Evolutionary conservation across 1,140 invertebrate species (phyloP).

Genomic region (Tachypleus tridentatus): DNA sequence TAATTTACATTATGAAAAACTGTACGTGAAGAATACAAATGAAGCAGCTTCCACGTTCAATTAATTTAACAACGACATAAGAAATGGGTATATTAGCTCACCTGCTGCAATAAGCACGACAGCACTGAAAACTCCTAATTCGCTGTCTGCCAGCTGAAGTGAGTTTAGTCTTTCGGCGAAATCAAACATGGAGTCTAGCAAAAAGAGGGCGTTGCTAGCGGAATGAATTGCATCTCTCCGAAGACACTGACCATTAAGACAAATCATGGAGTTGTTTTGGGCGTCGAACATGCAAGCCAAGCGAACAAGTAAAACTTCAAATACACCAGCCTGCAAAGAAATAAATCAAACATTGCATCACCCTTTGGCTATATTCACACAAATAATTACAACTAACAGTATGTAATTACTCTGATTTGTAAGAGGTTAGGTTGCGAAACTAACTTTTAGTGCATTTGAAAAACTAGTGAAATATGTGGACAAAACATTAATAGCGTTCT

Average conservation of each 20-base stretch:
- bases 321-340: constrained; percentile 61
- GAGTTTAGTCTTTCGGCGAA: constrained; percentile 86
- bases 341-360: too few species aligned
- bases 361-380: too few species aligned
- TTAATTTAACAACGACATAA: too few species aligned
- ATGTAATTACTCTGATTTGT: too few species aligned
- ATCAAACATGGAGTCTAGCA: constrained; percentile 92
- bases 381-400: too few species aligned
- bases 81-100: constrained; percentile 26
- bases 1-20: too few species aligned
- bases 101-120: constrained; percentile 83
- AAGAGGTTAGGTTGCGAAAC: too few species aligned
- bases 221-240: constrained; percentile 77
- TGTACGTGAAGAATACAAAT: not conserved
- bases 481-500: too few species aligned
- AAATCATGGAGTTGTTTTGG: constrained; percentile 72
- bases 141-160: constrained; percentile 74
- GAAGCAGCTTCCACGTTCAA: not conserved
- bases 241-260: constrained; percentile 77
- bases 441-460: too few species aligned
- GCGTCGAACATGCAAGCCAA: constrained; percentile 80
- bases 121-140: constrained; percentile 85
- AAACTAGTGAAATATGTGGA: too few species aligned
- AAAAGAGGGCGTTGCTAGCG: constrained; percentile 76
- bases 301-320: constrained; percentile 79